phyloP scores from a whole-genome alignment of 2,888 invertebrate genomes.

The Nipponacmea schrenckii region DNA sequence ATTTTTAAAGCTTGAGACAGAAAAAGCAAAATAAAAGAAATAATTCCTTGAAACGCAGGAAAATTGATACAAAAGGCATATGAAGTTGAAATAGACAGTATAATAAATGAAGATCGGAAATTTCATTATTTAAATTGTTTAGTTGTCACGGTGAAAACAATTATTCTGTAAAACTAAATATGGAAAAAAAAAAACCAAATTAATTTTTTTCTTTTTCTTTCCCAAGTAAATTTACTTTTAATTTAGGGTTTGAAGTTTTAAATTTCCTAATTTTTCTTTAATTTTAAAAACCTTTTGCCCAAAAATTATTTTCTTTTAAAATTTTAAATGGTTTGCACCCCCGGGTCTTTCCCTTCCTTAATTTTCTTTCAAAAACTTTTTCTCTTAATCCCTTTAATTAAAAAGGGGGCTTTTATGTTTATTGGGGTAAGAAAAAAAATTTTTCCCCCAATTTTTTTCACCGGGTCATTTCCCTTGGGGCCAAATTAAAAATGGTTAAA shows the following conservation, averaged over 20 bases:
- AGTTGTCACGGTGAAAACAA: conserved; percentile 6
- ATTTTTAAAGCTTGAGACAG: too few species aligned
- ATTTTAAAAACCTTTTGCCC: not conserved
- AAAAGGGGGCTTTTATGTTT: too few species aligned
- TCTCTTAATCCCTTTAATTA: conserved; percentile 25
- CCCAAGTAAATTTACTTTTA: not conserved
- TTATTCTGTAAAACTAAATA: not conserved
- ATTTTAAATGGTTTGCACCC: too few species aligned
- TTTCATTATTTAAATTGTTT: not conserved
- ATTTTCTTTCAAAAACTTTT: conserved; percentile 5
- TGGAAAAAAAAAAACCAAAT: conserved; percentile 7
- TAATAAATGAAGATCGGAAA: not conserved
- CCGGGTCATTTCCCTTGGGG: conserved; percentile 26
- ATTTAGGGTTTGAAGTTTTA: not conserved
- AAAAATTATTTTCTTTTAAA: too few species aligned
- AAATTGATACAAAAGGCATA: not conserved
- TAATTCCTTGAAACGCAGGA: not conserved
- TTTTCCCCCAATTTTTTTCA: not conserved
- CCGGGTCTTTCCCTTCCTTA: too few species aligned
- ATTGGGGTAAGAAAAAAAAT: too few species aligned
- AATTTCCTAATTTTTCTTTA: not conserved
- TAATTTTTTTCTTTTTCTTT: not conserved
- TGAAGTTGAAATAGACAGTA: not conserved
- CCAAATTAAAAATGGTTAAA: conserved; percentile 21
- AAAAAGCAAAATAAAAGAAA: too few species aligned